phyloP scores from a whole-genome alignment of 2,797 vertebrate genomes.

The Hydrophis major region DNA sequence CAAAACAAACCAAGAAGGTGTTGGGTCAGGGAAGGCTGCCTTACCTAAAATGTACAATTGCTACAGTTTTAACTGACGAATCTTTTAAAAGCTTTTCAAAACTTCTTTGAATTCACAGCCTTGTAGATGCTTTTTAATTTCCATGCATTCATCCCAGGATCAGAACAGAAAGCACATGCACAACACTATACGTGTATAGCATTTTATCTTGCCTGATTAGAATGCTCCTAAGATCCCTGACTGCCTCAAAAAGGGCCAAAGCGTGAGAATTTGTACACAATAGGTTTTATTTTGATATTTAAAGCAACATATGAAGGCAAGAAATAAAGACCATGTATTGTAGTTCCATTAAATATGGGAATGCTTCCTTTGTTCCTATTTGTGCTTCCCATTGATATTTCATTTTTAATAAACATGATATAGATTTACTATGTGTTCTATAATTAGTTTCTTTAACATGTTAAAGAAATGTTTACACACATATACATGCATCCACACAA shows the following conservation, averaged over 20 bases:
- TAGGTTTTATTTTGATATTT: not conserved
- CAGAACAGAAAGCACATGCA: not conserved
- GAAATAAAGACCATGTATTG: not conserved
- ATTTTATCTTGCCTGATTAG: not conserved
- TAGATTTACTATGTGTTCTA: slow-evolving; percentile 16
- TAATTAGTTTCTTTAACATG: slow-evolving; percentile 1
- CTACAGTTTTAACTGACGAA: not conserved
- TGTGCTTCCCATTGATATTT: not conserved
- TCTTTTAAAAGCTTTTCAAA: not conserved
- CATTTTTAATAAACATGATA: not conserved
- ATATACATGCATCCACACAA: not conserved
- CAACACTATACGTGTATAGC: not conserved
- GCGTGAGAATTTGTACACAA: not conserved
- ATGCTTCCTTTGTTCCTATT: slow-evolving; percentile 4
- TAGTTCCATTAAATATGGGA: not conserved
- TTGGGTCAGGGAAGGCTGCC: not conserved
- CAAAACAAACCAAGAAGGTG: not conserved
- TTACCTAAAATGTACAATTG: not conserved
- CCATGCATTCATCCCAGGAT: not conserved
- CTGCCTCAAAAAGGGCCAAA: not conserved
- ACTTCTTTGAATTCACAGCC: not conserved
- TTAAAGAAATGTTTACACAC: slow-evolving; percentile 17
- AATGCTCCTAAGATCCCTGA: not conserved
- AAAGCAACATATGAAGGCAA: not conserved
- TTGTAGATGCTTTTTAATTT: not conserved